phyloP scores from a whole-genome alignment of 1,140 invertebrate species.

The Streblospio benedicti region DNA sequence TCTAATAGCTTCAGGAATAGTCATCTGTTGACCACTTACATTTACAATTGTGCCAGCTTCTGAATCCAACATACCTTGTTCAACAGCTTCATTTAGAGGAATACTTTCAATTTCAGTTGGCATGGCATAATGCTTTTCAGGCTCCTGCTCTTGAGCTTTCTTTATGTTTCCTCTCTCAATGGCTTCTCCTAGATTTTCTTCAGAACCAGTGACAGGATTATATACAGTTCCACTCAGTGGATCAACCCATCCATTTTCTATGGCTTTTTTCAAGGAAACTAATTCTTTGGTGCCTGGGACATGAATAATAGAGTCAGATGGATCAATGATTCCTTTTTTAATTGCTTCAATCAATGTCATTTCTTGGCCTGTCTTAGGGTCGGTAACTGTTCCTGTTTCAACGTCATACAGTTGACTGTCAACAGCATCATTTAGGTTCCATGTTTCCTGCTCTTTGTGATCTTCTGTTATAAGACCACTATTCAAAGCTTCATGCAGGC shows the following conservation, averaged over 20 bases:
- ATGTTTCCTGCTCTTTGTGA: slow-evolving; percentile 52
- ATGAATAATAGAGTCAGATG: slow-evolving; percentile 52
- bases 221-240: slow-evolving; percentile 53
- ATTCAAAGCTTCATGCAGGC: slow-evolving; percentile 65
- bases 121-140: too few species aligned
- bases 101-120: slow-evolving; percentile 55
- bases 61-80: slow-evolving; percentile 50
- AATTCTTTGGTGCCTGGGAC: slow-evolving; percentile 52
- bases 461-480: slow-evolving; percentile 59
- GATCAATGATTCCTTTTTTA: slow-evolving; percentile 9
- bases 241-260: slow-evolving; percentile 52
- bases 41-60: slow-evolving; percentile 80
- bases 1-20: slow-evolving; percentile 66
- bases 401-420: slow-evolving; percentile 64
- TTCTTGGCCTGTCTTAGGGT: slow-evolving; percentile 47
- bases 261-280: slow-evolving; percentile 26
- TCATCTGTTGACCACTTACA: slow-evolving; percentile 65
- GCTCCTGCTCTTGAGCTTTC: too few species aligned
- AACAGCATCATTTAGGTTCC: slow-evolving; percentile 56
- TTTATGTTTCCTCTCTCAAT: slow-evolving; percentile 62
- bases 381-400: slow-evolving; percentile 55
- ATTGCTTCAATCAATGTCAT: slow-evolving; percentile 51
- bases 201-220: slow-evolving; percentile 58
- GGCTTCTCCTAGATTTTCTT: slow-evolving; percentile 28
- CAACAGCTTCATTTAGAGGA: slow-evolving; percentile 44